A percentile compares a stretch with the other conserved stretches of the same genome.
Evolutionary conservation across 2,797 vertebrate species (phyloP).

Genomic region (Natrix natrix): DNA sequence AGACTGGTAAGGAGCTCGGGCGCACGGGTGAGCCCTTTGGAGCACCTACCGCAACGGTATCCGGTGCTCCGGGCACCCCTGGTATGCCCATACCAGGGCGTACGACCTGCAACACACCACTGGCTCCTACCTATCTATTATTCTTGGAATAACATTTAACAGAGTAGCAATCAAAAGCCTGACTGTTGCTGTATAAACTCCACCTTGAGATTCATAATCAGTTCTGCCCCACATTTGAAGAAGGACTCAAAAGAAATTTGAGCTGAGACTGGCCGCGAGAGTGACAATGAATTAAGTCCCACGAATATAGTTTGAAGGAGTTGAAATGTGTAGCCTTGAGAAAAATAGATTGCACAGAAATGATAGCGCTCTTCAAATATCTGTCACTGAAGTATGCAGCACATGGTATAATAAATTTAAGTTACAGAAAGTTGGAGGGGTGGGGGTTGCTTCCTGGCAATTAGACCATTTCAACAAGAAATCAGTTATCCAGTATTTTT

Average conservation of each 20-base stretch:
- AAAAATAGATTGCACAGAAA: neutral
- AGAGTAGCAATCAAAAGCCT: neutral
- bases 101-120: too few species aligned
- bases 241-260: neutral
- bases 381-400: neutral
- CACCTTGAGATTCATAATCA: neutral
- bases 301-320: neutral
- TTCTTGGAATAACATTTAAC: neutral
- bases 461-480: neutral
- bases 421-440: neutral
- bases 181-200: neutral
- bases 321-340: neutral
- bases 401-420: neutral
- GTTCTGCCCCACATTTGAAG: neutral
- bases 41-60: too few species aligned
- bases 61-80: too few species aligned
- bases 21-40: too few species aligned
- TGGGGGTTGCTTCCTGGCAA: neutral
- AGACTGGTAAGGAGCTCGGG: too few species aligned
- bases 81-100: too few species aligned
- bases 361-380: neutral
- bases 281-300: neutral
- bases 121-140: conserved; percentile 31
- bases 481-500: neutral
- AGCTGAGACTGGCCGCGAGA: neutral